These are phyloP conservation scores for Toxotes chatareus DNA, from an alignment of 2,113 vertebrate genomes.

Conservation along the genomic window DNA sequence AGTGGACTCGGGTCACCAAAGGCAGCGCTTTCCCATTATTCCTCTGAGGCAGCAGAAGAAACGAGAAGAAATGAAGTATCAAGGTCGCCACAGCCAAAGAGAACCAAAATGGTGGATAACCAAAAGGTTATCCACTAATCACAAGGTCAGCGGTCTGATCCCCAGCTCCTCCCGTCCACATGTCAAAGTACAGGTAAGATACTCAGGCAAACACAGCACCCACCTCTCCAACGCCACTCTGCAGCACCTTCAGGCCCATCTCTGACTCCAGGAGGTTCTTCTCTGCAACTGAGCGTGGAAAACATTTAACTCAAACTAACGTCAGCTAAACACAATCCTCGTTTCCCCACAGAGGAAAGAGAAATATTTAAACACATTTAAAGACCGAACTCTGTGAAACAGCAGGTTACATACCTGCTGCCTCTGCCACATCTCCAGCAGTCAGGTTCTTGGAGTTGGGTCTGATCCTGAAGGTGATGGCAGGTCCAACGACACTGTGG, in stretches of 20 bases:
- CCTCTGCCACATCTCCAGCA: conserved; percentile 83
- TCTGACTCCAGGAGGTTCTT: conserved; percentile 89
- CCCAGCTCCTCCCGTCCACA: too few species aligned
- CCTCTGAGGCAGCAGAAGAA: conserved; percentile 67
- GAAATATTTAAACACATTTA: too few species aligned
- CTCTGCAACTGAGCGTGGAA: conserved; percentile 80
- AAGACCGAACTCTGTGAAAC: too few species aligned
- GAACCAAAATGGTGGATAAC: too few species aligned
- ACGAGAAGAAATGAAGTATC: too few species aligned
- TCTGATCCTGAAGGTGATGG: conserved; percentile 89
- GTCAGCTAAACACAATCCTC: too few species aligned
- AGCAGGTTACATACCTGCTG: conserved; percentile 84
- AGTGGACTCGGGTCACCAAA: conserved; percentile 75
- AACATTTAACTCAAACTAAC: background rate
- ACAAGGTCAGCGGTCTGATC: too few species aligned
- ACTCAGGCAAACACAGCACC: background rate
- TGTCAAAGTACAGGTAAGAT: too few species aligned
- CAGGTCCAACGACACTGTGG: conserved; percentile 89
- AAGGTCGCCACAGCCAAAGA: too few species aligned
- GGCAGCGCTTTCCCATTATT: conserved; percentile 82
- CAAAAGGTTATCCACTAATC: too few species aligned
- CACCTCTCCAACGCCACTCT: conserved; percentile 91
- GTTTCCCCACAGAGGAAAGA: too few species aligned
- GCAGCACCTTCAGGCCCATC: conserved; percentile 90
- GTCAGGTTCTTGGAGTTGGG: conserved; percentile 92